A percentile compares a stretch with the other conserved stretches of the same genome.
Conservation (phyloP, 2,113 vertebrate species). For the Paedocypris sp. region DNA sequence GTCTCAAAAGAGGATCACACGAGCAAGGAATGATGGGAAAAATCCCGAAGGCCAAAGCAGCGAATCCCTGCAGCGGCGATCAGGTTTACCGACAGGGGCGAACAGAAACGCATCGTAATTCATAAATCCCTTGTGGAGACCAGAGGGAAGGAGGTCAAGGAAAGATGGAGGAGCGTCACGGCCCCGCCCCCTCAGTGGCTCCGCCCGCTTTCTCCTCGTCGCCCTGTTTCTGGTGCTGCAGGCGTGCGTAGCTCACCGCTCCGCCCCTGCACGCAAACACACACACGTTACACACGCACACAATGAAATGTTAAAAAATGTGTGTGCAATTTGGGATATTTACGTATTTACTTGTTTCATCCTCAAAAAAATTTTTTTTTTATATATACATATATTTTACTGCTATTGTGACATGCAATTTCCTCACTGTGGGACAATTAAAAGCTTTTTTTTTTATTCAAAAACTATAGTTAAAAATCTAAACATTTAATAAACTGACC, state of each 20-base stretch:
- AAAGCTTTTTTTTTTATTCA: too few species aligned
- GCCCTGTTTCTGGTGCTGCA: slow-evolving; percentile 80
- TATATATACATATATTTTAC: too few species aligned
- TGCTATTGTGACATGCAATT: too few species aligned
- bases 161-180: slow-evolving; percentile 49
- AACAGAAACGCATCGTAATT: neutral
- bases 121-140: neutral
- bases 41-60: neutral
- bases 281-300: neutral
- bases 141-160: slow-evolving; percentile 10
- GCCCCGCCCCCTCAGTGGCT: slow-evolving; percentile 54
- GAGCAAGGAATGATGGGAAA: slow-evolving; percentile 4
- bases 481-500: too few species aligned
- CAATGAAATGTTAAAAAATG: neutral
- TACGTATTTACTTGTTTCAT: too few species aligned
- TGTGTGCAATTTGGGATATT: too few species aligned
- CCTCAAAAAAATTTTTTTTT: too few species aligned
- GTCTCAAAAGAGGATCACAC: neutral
- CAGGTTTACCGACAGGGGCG: neutral
- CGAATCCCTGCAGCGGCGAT: neutral
- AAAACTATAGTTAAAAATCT: too few species aligned
- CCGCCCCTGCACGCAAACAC: slow-evolving; percentile 68
- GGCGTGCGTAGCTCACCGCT: slow-evolving; percentile 78
- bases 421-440: neutral
- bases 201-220: slow-evolving; percentile 74